Conservation (phyloP, 2,888 invertebrate genomes). For the Diarsia mendica region DNA sequence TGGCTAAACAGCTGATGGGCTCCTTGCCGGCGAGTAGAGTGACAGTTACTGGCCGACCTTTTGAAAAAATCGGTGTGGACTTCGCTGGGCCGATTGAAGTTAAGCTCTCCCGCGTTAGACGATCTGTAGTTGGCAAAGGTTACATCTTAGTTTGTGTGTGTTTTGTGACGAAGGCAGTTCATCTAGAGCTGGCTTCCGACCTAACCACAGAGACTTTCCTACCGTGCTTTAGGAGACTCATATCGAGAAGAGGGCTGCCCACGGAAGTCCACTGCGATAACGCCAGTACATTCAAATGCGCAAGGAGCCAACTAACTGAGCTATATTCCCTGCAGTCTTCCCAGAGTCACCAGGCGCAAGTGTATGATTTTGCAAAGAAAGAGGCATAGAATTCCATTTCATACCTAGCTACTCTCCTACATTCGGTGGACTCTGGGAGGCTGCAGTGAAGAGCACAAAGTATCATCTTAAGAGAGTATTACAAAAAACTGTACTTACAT, state of each 20-base stretch:
- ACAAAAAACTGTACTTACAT: too few relatives aligned
- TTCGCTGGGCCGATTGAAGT: slow-evolving; percentile 2
- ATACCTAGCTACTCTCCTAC: too few relatives aligned
- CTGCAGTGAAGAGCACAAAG: too few relatives aligned
- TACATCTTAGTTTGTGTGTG: slow-evolving; percentile 6
- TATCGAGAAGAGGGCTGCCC: background rate
- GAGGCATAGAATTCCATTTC: too few relatives aligned
- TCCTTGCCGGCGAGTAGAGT: slow-evolving; percentile 3
- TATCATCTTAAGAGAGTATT: too few relatives aligned
- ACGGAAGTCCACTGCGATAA: background rate
- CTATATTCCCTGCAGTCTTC: background rate
- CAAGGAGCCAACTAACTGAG: background rate
- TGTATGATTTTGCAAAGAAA: slow-evolving; percentile 1
- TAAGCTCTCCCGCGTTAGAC: slow-evolving; percentile 3
- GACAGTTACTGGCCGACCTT: background rate
- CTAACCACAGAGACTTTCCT: background rate
- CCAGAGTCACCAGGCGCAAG: background rate
- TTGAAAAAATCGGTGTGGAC: background rate
- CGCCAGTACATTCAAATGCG: background rate
- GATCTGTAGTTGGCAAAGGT: background rate
- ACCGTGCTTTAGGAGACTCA: background rate
- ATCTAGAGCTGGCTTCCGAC: background rate
- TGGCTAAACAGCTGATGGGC: slow-evolving; percentile 3
- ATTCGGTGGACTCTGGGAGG: too few relatives aligned
- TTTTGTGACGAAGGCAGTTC: slow-evolving; percentile 3